Conservation (phyloP, 2,113 vertebrate species). For the Seriola quinqueradiata region DNA sequence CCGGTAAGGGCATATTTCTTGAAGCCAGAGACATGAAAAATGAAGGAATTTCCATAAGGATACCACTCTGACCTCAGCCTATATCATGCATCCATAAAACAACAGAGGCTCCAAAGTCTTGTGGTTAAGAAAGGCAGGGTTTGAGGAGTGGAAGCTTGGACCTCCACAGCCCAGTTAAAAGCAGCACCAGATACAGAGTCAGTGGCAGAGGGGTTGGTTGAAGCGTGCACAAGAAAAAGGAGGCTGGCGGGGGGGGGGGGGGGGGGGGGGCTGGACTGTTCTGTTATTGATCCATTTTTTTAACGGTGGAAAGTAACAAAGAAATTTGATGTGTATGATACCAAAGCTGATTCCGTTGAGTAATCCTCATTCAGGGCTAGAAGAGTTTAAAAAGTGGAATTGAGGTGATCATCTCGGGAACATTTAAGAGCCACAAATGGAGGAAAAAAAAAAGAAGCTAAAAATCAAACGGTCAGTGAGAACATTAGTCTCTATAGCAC, state of each 20-base stretch:
- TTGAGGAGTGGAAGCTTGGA: conserved; percentile 71
- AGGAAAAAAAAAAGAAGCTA: conserved; percentile 50
- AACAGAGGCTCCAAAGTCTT: conserved; percentile 63
- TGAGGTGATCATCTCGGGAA: conserved; percentile 68
- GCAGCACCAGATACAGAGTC: conserved; percentile 80
- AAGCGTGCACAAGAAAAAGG: conserved; percentile 41
- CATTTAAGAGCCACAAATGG: conserved; percentile 68
- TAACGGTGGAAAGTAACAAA: conserved; percentile 58
- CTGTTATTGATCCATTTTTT: conserved; percentile 54
- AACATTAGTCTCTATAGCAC: conserved; percentile 81
- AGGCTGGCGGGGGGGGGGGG: background rate
- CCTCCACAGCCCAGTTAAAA: conserved; percentile 77
- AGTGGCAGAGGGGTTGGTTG: conserved; percentile 53
- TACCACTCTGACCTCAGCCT: conserved; percentile 57
- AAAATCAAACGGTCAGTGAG: conserved; percentile 76
- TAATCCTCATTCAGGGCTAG: conserved; percentile 43
- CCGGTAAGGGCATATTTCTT: conserved; percentile 31
- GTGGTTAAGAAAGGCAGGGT: conserved; percentile 73
- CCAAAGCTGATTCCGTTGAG: conserved; percentile 40
- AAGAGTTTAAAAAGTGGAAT: conserved; percentile 70
- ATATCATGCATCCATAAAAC: conserved; percentile 75
- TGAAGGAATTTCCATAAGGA: conserved; percentile 62
- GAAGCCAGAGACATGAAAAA: conserved; percentile 53
- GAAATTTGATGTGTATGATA: conserved; percentile 39
- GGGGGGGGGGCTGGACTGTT: conserved; percentile 22